phyloP scores from a whole-genome alignment of 1,140 invertebrate genomes.

The Potamilus streckersoni region DNA sequence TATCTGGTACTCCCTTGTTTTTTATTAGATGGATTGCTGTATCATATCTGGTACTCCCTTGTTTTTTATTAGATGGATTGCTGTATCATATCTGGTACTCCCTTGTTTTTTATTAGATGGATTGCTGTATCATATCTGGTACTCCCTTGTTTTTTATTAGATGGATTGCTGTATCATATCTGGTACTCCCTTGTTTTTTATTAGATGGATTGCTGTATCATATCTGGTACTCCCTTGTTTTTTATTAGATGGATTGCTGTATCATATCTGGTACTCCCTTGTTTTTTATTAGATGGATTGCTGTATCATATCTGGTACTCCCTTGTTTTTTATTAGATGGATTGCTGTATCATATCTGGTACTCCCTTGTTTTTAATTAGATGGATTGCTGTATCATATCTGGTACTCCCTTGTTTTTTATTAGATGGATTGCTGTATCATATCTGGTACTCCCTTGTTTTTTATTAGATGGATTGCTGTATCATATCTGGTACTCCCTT shows the following conservation, averaged over 20 bases:
- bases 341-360: too few species aligned
- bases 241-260: constrained; percentile 40
- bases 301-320: too few species aligned
- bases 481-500: too few species aligned
- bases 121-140: constrained; percentile 53
- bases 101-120: too few species aligned
- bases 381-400: constrained; percentile 37
- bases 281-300: constrained; percentile 36
- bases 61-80: too few species aligned
- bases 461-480: constrained; percentile 40
- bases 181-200: too few species aligned
- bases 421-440: constrained; percentile 42
- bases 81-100: constrained; percentile 50
- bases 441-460: too few species aligned
- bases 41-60: constrained; percentile 50
- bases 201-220: constrained; percentile 42
- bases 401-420: too few species aligned
- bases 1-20: constrained; percentile 52
- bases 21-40: too few species aligned
- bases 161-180: constrained; percentile 37
- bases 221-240: too few species aligned
- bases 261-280: too few species aligned
- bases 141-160: constrained; percentile 42
- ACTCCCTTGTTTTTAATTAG: constrained; percentile 38
- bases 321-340: constrained; percentile 36